Conservation (phyloP, 1,140 invertebrate genomes). For the Nilaparvata lugens region DNA sequence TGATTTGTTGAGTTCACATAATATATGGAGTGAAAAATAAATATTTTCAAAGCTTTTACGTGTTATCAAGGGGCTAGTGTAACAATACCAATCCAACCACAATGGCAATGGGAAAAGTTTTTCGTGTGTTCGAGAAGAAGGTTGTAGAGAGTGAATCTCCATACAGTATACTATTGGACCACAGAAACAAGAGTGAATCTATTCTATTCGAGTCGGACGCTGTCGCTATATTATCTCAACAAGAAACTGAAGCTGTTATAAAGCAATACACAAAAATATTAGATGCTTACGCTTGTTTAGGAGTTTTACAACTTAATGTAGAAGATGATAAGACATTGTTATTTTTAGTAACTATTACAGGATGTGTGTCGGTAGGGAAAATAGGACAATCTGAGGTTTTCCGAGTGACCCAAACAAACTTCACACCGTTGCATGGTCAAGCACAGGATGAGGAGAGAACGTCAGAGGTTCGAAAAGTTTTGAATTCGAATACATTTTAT, state of each 20-base stretch:
- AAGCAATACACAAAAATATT: conserved; percentile 78
- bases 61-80: too few species aligned
- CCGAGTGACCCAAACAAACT: conserved; percentile 82
- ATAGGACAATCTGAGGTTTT: conserved; percentile 89
- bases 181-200: conserved; percentile 74
- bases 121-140: conserved; percentile 76
- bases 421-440: conserved; percentile 76
- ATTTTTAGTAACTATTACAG: conserved; percentile 87
- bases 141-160: conserved; percentile 62
- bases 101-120: conserved; percentile 91
- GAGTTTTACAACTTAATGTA: conserved; percentile 76
- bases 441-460: conserved; percentile 71
- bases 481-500: conserved; percentile 95
- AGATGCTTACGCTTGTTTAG: conserved; percentile 89
- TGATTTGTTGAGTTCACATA: too few species aligned
- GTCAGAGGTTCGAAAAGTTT: conserved; percentile 70
- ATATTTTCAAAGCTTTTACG: too few species aligned
- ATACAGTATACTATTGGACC: conserved; percentile 84
- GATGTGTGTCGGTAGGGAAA: conserved; percentile 90
- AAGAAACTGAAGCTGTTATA: conserved; percentile 81
- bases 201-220: conserved; percentile 86
- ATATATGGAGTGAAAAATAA: too few species aligned
- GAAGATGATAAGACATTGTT: conserved; percentile 70
- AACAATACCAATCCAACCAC: background rate
- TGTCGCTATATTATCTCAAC: conserved; percentile 62